phyloP scores from a whole-genome alignment of 1,140 invertebrate species.

The Rhynchophorus ferrugineus region DNA sequence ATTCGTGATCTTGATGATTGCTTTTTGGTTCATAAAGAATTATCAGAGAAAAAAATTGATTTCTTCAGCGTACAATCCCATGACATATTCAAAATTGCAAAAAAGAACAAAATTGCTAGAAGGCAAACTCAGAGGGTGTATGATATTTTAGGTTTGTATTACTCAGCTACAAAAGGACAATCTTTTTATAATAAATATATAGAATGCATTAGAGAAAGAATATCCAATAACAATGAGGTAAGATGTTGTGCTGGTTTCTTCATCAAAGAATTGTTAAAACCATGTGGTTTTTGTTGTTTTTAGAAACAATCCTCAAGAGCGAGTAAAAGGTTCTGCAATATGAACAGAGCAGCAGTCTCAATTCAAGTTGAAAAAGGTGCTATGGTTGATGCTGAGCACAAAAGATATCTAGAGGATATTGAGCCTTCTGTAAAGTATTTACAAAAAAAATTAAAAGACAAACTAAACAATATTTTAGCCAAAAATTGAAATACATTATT shows the following conservation, averaged over 20 bases:
- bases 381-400: constrained; percentile 18
- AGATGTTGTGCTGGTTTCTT: constrained; percentile 1
- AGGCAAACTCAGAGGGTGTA: constrained; percentile 27
- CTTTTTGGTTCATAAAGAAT: constrained; percentile 13
- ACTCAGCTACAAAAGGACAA: constrained; percentile 10
- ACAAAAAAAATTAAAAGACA: constrained; percentile 1
- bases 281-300: constrained; percentile 6
- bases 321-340: constrained; percentile 24
- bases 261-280: not conserved
- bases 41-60: constrained; percentile 11
- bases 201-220: constrained; percentile 22
- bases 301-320: constrained; percentile 22
- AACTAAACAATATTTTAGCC: constrained; percentile 1
- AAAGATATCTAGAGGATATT: constrained; percentile 23
- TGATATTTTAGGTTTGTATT: constrained; percentile 28
- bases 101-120: constrained; percentile 27
- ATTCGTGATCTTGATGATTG: constrained; percentile 30
- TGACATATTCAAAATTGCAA: constrained; percentile 17
- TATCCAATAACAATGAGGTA: constrained; percentile 20
- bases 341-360: constrained; percentile 1
- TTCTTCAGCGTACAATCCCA: constrained; percentile 10
- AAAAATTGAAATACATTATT: no score
- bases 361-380: constrained; percentile 13
- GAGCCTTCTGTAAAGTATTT: constrained; percentile 22
- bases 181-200: constrained; percentile 19